Conservation (phyloP, 1,140 invertebrate species). For the Leptinotarsa undecemlineata region DNA sequence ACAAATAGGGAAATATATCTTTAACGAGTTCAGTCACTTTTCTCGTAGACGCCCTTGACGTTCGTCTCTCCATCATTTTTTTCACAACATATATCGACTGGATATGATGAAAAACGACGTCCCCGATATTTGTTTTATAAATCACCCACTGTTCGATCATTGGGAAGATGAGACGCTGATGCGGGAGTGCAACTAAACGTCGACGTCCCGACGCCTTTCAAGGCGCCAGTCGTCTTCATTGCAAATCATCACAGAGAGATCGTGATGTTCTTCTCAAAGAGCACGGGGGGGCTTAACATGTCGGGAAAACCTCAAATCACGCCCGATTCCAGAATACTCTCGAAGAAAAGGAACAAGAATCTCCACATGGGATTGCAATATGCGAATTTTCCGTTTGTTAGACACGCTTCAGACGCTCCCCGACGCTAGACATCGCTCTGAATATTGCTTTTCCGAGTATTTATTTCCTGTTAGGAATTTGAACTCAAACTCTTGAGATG, state of each 20-base stretch:
- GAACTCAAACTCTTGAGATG: too few relatives aligned
- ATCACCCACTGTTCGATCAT: constrained; percentile 9
- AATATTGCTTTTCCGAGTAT: too few relatives aligned
- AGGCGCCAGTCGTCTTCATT: constrained; percentile 19
- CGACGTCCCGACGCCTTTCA: constrained; percentile 7
- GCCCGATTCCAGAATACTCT: constrained; percentile 10
- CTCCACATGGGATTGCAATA: constrained; percentile 16
- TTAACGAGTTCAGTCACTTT: too few relatives aligned
- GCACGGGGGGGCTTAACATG: constrained; percentile 1
- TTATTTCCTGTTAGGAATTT: too few relatives aligned
- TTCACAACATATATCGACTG: background rate
- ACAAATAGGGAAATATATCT: too few relatives aligned
- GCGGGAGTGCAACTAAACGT: background rate
- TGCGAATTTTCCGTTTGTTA: constrained; percentile 13
- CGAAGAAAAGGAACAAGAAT: constrained; percentile 11
- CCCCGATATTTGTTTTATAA: constrained; percentile 6
- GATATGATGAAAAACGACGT: background rate
- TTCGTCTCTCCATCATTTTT: background rate
- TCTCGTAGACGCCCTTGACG: too few relatives aligned
- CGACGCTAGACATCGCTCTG: too few relatives aligned
- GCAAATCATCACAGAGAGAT: constrained; percentile 15
- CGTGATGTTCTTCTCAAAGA: background rate
- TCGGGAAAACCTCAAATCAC: constrained; percentile 17
- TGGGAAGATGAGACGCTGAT: constrained; percentile 12
- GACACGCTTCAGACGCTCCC: background rate